Conservation (phyloP, 2,113 vertebrate genomes). For the Chlamydotis undulata region DNA sequence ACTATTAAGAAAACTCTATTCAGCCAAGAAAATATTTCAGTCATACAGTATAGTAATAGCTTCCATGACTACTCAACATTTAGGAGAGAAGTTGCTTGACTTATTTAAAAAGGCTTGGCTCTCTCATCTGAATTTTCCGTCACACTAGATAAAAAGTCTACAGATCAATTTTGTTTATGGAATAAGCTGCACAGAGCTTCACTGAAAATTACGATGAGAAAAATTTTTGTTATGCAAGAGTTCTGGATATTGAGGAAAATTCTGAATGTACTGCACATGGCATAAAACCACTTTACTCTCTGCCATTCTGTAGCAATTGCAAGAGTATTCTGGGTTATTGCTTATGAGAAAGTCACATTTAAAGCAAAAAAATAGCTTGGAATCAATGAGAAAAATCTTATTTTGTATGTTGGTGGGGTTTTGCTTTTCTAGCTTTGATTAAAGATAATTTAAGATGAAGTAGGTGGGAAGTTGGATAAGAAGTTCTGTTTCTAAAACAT, state of each 20-base stretch:
- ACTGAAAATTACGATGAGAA: background rate
- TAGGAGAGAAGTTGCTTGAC: background rate
- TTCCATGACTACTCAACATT: background rate
- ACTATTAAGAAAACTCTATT: background rate
- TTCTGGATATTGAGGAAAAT: background rate
- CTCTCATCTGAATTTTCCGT: conserved; percentile 17
- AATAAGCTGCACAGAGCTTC: background rate
- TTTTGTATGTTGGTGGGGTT: background rate
- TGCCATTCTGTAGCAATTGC: background rate
- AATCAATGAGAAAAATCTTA: background rate
- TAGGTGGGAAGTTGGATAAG: background rate
- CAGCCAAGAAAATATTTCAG: background rate
- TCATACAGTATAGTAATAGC: background rate
- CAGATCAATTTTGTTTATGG: conserved; percentile 24
- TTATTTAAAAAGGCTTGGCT: background rate
- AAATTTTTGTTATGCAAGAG: background rate
- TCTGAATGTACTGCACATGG: background rate
- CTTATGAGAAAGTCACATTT: background rate
- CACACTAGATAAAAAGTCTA: background rate
- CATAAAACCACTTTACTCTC: background rate
- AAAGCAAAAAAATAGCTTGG: background rate
- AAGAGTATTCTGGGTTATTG: background rate
- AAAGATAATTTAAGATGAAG: background rate
- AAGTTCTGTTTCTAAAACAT: background rate
- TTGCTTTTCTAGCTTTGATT: background rate